phyloP scores from a whole-genome alignment of 2,888 invertebrate species.

The Aricia artaxerxes region DNA sequence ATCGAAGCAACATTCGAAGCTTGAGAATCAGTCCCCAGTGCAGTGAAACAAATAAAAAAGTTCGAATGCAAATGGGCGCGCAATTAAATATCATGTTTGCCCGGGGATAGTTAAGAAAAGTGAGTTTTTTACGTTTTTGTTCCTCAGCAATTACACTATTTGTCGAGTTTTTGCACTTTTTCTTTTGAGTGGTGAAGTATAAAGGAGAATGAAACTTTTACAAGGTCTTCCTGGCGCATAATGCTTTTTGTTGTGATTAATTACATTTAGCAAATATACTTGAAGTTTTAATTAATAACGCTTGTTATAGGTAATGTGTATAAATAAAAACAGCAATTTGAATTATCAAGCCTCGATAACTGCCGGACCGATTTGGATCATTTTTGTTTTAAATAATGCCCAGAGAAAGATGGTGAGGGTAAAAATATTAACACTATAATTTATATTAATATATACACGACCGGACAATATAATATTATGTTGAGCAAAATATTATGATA shows the following conservation, averaged over 20 bases:
- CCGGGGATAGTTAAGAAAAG: slow-evolving; percentile 34
- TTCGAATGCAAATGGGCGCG: slow-evolving; percentile 32
- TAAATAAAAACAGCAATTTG: too few species aligned
- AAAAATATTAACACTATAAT: too few species aligned
- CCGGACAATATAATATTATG: too few species aligned
- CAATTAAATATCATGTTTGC: slow-evolving; percentile 36
- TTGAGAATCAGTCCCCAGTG: neutral
- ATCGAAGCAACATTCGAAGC: neutral
- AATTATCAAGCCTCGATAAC: too few species aligned
- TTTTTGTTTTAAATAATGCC: too few species aligned
- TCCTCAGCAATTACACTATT: slow-evolving; percentile 34
- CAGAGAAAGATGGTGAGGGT: too few species aligned
- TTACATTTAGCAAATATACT: neutral
- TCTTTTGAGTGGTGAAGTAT: slow-evolving; percentile 2
- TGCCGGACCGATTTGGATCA: too few species aligned
- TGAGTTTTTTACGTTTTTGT: slow-evolving; percentile 32
- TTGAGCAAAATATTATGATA: too few species aligned
- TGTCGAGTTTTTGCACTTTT: slow-evolving; percentile 9
- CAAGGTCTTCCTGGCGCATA: neutral
- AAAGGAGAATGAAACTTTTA: slow-evolving; percentile 20
- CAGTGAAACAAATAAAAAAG: slow-evolving; percentile 27
- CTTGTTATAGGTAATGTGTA: neutral
- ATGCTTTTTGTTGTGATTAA: slow-evolving; percentile 5
- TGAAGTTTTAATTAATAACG: neutral
- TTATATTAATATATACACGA: too few species aligned